These are phyloP conservation scores for Pelodiscus sinensis DNA, from an alignment of 2,113 vertebrate species.

Conservation along the genomic window DNA sequence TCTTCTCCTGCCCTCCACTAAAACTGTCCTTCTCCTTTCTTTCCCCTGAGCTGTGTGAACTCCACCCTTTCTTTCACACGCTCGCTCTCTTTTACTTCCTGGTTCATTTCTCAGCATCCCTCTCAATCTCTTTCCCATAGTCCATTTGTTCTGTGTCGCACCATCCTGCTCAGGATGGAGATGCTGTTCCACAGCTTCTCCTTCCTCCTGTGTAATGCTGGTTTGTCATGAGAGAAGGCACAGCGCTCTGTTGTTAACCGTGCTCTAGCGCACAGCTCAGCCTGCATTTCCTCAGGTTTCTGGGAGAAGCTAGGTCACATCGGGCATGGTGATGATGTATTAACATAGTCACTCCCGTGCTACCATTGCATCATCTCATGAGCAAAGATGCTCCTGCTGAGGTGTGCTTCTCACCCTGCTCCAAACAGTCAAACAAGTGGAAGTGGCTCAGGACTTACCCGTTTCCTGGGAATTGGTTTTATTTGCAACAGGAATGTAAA, in stretches of 20 bases:
- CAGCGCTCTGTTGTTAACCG: background rate
- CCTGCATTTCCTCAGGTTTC: background rate
- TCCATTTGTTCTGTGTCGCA: background rate
- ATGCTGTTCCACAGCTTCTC: background rate
- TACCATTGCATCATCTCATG: background rate
- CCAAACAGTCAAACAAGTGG: background rate
- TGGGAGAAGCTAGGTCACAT: background rate
- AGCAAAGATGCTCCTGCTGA: background rate
- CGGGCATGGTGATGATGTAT: background rate
- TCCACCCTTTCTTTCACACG: background rate
- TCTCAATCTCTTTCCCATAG: background rate
- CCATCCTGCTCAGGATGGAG: background rate
- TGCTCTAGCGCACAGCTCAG: background rate
- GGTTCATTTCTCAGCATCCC: background rate
- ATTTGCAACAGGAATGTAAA: background rate
- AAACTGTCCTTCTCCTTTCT: background rate
- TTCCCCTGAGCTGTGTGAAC: slow-evolving; percentile 5
- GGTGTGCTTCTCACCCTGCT: background rate
- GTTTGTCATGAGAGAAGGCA: background rate
- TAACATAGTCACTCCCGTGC: background rate
- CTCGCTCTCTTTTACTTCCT: background rate
- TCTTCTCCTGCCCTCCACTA: background rate
- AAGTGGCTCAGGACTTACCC: background rate
- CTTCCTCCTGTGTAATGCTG: background rate
- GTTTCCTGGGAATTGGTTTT: background rate